Evolutionary conservation across 1,140 invertebrate genomes (phyloP).

Genomic region (Anoplophora glabripennis): DNA sequence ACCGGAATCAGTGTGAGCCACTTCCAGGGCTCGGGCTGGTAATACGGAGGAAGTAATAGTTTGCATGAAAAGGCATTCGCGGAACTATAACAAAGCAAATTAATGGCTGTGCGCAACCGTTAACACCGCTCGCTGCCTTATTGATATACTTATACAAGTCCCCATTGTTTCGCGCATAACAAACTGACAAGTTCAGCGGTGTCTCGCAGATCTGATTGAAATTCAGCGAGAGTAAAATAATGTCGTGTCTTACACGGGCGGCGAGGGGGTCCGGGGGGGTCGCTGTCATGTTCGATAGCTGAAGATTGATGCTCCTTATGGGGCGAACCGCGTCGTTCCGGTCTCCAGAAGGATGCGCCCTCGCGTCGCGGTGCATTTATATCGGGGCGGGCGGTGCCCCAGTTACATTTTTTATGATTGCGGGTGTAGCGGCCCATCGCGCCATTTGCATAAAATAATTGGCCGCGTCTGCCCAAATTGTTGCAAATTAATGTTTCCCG

Average conservation of each 20-base stretch:
- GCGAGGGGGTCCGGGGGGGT: conserved; percentile 6
- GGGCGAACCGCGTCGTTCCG: conserved; percentile 35
- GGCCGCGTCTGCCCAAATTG: too few relatives aligned
- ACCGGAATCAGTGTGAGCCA: background rate
- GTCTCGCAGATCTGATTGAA: conserved; percentile 39
- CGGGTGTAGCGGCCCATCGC: too few relatives aligned
- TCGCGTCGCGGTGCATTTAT: too few relatives aligned
- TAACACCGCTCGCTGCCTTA: conserved; percentile 18
- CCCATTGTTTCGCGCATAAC: too few relatives aligned
- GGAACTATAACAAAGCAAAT: conserved; percentile 10
- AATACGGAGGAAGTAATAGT: background rate
- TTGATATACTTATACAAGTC: too few relatives aligned
- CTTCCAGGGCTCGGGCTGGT: background rate
- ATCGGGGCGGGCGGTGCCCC: too few relatives aligned
- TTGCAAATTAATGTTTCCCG: too few relatives aligned
- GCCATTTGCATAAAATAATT: too few relatives aligned
- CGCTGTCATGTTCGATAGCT: conserved; percentile 42
- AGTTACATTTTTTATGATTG: too few relatives aligned
- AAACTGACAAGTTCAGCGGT: conserved; percentile 34
- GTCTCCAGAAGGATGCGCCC: background rate
- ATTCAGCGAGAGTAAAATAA: conserved; percentile 42
- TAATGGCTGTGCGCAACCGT: conserved; percentile 26
- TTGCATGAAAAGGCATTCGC: conserved; percentile 4
- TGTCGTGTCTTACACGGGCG: conserved; percentile 36
- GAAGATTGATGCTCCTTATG: conserved; percentile 44